Base-by-base conservation (phyloP, 1,140 invertebrate species). In the Panulirus ornatus region DNA sequence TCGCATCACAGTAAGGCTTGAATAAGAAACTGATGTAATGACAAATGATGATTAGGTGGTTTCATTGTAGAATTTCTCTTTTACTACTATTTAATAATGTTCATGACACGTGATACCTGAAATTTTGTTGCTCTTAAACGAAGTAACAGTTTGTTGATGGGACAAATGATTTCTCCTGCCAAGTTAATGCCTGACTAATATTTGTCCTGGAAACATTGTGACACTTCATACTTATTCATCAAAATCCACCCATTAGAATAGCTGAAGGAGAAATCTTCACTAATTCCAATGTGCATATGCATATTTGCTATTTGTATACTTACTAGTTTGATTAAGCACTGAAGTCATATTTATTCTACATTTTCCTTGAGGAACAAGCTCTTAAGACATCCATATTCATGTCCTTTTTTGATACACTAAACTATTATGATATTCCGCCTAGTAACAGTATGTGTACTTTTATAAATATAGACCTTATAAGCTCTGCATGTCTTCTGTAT, bases 161-260 rank as follows among this genome's bases (percentile, higher is more conserved):
- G 34, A 30, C 71, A 75, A 75, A 42, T 6, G 36, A 75, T 30
- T n/a, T 42, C 40, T 84, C 83, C 83, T 73, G 83, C 42, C 83
- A 84, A 42, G 47, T 47, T 76, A 44, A 27, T 47, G 63, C 51
- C 30, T 47, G 79, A 82, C 30, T 34, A 51, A 81, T 38, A 47
- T 38, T 82, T 82, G 79, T 38, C 51, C 14, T 38, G 44, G 19
- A 47, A 30, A 82, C 79, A 27, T 27, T 38, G 27, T 63, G 54
- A 38, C 27, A 58, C 27, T 63, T 63, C 6, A 58, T 66, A 8
- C 27, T 27, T 5, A 66, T 66, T 66, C 27, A 38, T 30, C 19
- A 66, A 83, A 84, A 70, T 70, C 38, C 58, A 84, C 66, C 63
- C 83, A 73, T 84, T 84, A 73, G 83, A n/a, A 84, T 84, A 84